Percentiles rank a stretch among this genome's conserved stretches.
These are phyloP conservation scores for Abrostola triplasia DNA, from an alignment of 2,888 invertebrate species.

Conservation along the genomic window DNA sequence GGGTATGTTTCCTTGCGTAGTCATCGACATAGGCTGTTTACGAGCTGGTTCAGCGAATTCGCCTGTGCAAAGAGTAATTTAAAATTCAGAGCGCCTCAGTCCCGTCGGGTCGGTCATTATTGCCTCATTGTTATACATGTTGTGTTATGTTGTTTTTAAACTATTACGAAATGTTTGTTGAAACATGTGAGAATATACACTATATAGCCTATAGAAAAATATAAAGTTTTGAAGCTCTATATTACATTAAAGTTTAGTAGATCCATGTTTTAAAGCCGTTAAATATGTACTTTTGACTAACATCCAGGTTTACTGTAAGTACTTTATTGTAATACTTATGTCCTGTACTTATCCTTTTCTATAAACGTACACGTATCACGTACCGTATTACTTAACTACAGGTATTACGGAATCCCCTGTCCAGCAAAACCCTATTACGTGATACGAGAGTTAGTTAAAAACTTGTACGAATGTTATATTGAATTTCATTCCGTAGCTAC, in stretches of 20 bases:
- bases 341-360: no score
- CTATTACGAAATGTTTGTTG: conserved; percentile 38
- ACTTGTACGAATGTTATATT: no score
- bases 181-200: not conserved
- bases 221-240: no score
- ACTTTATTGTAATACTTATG: no score
- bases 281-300: no score
- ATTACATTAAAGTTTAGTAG: no score
- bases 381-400: not conserved
- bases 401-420: not conserved
- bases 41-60: conserved; percentile 77
- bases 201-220: not conserved
- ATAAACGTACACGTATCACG: not conserved
- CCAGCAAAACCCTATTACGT: not conserved
- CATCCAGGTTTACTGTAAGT: not conserved
- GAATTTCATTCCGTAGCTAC: no score
- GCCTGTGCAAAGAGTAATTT: conserved; percentile 83
- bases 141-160: conserved; percentile 53
- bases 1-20: conserved; percentile 45
- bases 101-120: conserved; percentile 75
- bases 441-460: no score
- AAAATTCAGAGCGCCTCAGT: conserved; percentile 81
- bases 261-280: no score
- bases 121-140: conserved; percentile 69
- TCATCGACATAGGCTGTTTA: conserved; percentile 68